Base-by-base conservation (phyloP, 2,113 vertebrate species). In the Lamprologus ornatipinnis region DNA sequence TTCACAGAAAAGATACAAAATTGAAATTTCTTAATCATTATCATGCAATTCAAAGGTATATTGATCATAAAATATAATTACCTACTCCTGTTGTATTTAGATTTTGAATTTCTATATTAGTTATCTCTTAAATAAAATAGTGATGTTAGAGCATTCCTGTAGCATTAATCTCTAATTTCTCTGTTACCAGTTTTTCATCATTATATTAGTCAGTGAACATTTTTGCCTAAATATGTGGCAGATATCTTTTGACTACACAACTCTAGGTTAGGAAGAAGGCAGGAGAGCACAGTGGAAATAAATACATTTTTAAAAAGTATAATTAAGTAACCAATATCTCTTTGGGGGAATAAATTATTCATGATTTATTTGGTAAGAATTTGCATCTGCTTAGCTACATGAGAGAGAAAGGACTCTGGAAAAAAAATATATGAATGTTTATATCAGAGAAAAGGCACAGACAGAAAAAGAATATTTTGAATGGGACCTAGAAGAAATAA, bases 301-400 rank as follows among this genome's bases (percentile, higher is more conserved):
- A 93, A 91, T 91, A 94, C 87, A 95, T 96, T 90, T 96, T 95
- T 93, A 93, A 91, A 95, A 95, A 95, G 92, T 93, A 91, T 95
- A 95, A 96, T 96, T 94, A 96, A 96, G 94, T 92, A 92, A 87
- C 93, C 94, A 94, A 92, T 93, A 95, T 95, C 65, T 95, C 94
- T 95, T 91, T 92, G 85, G 92, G 92, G 91, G 91, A 85, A 94
- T 95, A 55, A 94, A 95, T 96, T 91, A 96, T 96, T 95, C 92
- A 96, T 95, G 17, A 91, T 88, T 91, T 94, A 85, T 94, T 95
- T 93, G 91, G 78, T 85, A 51, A 93, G 89, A 86, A 94, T 93
- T 83, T 90, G 89, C 95, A 94, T 95, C 79, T 91, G 49, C 90
- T 83, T 86, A 70, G 70, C 35, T 85, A 63, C 19, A 73, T 40